Conservation (phyloP, 2,797 vertebrate genomes). For the Euthynnus affinis region DNA sequence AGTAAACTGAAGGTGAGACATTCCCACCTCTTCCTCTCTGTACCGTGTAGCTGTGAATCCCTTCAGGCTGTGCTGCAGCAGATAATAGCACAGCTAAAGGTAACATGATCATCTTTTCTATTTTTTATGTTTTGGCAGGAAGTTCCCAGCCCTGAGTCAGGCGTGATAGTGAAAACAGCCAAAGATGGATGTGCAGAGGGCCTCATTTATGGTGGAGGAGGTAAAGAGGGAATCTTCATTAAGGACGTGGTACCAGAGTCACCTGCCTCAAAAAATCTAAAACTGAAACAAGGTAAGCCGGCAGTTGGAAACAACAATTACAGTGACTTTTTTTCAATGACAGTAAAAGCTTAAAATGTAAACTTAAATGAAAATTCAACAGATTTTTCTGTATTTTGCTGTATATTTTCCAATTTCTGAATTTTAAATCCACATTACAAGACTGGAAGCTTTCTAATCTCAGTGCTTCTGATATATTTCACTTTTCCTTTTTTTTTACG, state of each 20-base stretch:
- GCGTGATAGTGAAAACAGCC: conserved; percentile 90
- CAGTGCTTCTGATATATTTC: conserved; percentile 19
- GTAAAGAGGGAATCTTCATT: conserved; percentile 92
- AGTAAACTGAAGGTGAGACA: conserved; percentile 89
- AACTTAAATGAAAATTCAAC: not conserved
- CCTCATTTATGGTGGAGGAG: conserved; percentile 91
- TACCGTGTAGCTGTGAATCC: conserved; percentile 4
- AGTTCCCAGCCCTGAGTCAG: conserved; percentile 82
- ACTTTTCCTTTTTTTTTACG: conserved; percentile 41
- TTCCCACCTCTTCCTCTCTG: conserved; percentile 13
- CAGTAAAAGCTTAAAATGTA: not conserved
- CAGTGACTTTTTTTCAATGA: not conserved
- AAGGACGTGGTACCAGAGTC: conserved; percentile 93
- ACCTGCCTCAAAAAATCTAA: conserved; percentile 91
- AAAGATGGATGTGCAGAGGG: conserved; percentile 91
- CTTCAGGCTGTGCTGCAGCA: conserved; percentile 1
- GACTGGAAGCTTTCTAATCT: not conserved
- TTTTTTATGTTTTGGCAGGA: conserved; percentile 81
- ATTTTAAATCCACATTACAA: not conserved
- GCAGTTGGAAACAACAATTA: not conserved
- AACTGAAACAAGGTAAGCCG: conserved; percentile 91
- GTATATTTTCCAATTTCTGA: not conserved
- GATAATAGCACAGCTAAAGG: conserved; percentile 3
- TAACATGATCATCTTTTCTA: not conserved
- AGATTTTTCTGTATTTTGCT: not conserved